These are phyloP conservation scores for Chaunax sp. DNA, from an alignment of 2,797 vertebrate genomes.

Conservation along the genomic window DNA sequence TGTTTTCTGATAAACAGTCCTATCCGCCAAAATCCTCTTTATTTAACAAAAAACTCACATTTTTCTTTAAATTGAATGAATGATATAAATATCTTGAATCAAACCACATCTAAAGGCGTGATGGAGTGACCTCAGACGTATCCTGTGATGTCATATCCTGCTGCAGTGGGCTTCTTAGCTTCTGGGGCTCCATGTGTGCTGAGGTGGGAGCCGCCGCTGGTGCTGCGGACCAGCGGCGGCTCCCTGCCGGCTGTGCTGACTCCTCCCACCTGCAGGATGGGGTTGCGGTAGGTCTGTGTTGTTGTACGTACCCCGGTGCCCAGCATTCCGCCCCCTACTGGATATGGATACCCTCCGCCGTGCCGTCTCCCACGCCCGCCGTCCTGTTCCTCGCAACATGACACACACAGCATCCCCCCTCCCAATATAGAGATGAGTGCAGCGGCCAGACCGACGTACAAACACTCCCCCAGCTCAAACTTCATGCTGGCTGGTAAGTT, in stretches of 20 bases:
- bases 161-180: constrained; percentile 65
- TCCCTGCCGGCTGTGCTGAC: constrained; percentile 50
- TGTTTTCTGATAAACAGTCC: no score
- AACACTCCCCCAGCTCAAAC: constrained; percentile 92
- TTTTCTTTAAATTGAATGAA: no score
- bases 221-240: constrained; percentile 52
- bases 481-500: constrained; percentile 88
- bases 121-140: constrained; percentile 74
- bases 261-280: constrained; percentile 64
- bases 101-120: no score
- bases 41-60: no score
- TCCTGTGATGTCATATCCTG: constrained; percentile 84
- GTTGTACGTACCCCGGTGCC: constrained; percentile 44
- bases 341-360: constrained; percentile 74
- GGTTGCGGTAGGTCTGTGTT: constrained; percentile 77
- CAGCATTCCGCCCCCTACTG: constrained; percentile 58
- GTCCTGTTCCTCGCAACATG: constrained; percentile 80
- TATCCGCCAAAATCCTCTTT: no score
- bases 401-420: constrained; percentile 88
- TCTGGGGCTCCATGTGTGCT: constrained; percentile 24
- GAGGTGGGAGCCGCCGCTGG: constrained; percentile 66
- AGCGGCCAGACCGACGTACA: constrained; percentile 91
- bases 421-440: constrained; percentile 89
- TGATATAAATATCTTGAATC: no score
- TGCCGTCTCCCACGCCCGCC: constrained; percentile 53